A percentile compares a stretch with the other conserved stretches of the same genome.
These are phyloP conservation scores for Mus spretus DNA, from an alignment of 2,797 vertebrate species.

Conservation along the genomic window DNA sequence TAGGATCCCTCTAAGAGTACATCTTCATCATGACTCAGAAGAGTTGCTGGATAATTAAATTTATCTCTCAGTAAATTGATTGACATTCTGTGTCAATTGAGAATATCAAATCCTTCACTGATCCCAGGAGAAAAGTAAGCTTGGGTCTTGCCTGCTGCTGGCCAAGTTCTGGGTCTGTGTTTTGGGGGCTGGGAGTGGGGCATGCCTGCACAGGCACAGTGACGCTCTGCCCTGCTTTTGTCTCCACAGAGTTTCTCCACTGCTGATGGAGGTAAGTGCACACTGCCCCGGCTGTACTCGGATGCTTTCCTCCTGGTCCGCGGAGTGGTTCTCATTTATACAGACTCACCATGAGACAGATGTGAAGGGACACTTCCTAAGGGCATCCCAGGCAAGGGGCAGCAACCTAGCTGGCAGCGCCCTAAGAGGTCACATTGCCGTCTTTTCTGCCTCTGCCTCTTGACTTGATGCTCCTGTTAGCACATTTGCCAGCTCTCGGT, in stretches of 20 bases:
- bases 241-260: constrained; percentile 93
- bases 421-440: not conserved
- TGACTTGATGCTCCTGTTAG: not conserved
- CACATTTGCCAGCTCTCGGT: not conserved
- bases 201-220: not conserved
- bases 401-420: not conserved
- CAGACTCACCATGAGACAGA: not conserved
- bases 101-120: not conserved
- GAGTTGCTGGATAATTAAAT: not conserved
- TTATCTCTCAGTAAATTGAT: not conserved
- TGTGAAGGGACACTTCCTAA: not conserved
- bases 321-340: constrained; percentile 9
- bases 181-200: not conserved
- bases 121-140: constrained; percentile 36
- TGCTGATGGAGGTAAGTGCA: constrained; percentile 93
- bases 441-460: not conserved
- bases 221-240: constrained; percentile 81
- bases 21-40: not conserved
- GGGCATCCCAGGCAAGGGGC: not conserved
- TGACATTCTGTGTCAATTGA: not conserved
- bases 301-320: not conserved
- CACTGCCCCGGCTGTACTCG: constrained; percentile 55
- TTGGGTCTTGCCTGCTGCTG: not conserved
- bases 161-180: not conserved
- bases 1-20: not conserved